phyloP scores from a whole-genome alignment of 2,888 invertebrate genomes.

The Latheticus oryzae region DNA sequence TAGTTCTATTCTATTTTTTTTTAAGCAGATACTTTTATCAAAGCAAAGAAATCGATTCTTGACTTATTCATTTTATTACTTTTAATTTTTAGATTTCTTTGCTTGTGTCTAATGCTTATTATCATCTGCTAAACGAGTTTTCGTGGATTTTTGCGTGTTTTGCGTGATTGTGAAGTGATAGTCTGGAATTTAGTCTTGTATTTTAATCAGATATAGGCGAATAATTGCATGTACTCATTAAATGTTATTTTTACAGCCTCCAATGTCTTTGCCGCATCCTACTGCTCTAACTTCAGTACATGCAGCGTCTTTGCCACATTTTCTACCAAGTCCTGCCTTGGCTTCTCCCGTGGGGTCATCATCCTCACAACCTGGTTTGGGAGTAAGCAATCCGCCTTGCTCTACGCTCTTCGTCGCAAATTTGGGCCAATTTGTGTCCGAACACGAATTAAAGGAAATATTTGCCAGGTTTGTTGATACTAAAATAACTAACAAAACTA shows the following conservation, averaged over 20 bases:
- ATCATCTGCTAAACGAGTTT: neutral
- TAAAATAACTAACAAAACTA: slow-evolving; percentile 24
- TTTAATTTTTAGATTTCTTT: slow-evolving; percentile 12
- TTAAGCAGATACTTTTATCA: slow-evolving; percentile 25
- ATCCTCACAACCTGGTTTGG: slow-evolving; percentile 77
- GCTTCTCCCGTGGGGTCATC: slow-evolving; percentile 89
- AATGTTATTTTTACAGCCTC: slow-evolving; percentile 66
- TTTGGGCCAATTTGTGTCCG: slow-evolving; percentile 96
- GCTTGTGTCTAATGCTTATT: slow-evolving; percentile 27
- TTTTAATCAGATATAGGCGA: too few relatives aligned
- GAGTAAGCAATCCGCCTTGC: slow-evolving; percentile 86
- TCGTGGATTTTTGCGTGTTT: slow-evolving; percentile 32
- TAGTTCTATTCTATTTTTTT: slow-evolving; percentile 62
- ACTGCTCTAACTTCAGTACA: slow-evolving; percentile 78
- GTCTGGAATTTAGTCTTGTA: slow-evolving; percentile 54
- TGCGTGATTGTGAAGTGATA: slow-evolving; percentile 50
- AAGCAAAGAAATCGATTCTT: slow-evolving; percentile 3
- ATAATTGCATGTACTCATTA: too few relatives aligned
- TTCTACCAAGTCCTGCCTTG: slow-evolving; percentile 92
- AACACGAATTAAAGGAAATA: slow-evolving; percentile 98
- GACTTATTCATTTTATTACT: slow-evolving; percentile 3
- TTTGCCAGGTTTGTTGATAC: slow-evolving; percentile 86
- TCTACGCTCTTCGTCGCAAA: slow-evolving; percentile 99
- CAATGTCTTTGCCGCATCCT: slow-evolving; percentile 72
- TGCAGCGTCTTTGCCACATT: slow-evolving; percentile 82